A percentile compares a stretch with the other conserved stretches of the same genome.
Evolutionary conservation across 2,113 vertebrate species (phyloP).

Genomic region (Probosciger aterrimus): DNA sequence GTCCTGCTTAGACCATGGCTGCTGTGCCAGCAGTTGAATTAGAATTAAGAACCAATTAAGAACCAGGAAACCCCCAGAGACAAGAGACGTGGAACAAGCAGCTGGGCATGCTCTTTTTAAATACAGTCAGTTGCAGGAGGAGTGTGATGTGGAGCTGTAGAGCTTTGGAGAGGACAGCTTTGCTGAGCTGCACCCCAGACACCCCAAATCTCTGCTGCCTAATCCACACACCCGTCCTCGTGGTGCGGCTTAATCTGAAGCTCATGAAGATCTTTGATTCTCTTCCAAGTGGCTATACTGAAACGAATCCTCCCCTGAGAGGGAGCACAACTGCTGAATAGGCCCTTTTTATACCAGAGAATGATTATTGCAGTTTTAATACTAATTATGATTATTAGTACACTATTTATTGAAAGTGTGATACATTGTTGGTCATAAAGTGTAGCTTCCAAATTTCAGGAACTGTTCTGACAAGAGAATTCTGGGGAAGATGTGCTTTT

Average conservation of each 20-base stretch:
- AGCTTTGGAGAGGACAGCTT: not conserved
- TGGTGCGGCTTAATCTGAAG: not conserved
- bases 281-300: not conserved
- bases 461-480: not conserved
- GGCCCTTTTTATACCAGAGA: not conserved
- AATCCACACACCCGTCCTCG: rapidly evolving
- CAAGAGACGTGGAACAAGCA: not conserved
- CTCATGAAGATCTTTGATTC: not conserved
- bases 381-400: not conserved
- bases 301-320: not conserved
- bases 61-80: not conserved
- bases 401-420: not conserved
- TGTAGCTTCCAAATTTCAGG: not conserved
- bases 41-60: not conserved
- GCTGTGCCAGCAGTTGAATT: not conserved
- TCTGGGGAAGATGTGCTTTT: not conserved
- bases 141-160: rapidly evolving
- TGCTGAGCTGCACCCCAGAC: not conserved
- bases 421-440: rapidly evolving
- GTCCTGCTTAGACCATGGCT: not conserved
- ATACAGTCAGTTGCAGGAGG: not conserved
- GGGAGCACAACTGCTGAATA: too few relatives aligned
- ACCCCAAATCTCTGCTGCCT: not conserved
- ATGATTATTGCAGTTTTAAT: not conserved
- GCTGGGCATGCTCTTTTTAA: not conserved